Percentiles rank a stretch among this genome's conserved stretches.
Conservation (phyloP, 2,113 vertebrate genomes). For the Oriolus oriolus region DNA sequence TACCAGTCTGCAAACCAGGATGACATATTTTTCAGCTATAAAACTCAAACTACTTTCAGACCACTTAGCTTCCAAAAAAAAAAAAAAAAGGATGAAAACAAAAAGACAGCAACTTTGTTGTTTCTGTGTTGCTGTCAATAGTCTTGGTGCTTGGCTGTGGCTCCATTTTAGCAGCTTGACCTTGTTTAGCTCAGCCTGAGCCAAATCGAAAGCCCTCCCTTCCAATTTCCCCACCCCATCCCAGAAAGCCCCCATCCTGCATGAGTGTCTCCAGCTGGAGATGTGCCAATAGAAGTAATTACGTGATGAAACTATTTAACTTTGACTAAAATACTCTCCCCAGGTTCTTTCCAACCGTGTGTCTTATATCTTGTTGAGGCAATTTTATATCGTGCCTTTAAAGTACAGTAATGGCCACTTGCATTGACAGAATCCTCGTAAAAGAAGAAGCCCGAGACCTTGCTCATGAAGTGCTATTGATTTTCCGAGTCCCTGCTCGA, state of each 20-base stretch:
- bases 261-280: conserved; percentile 70
- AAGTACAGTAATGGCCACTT: conserved; percentile 84
- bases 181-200: conserved; percentile 67
- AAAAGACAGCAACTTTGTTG: conserved; percentile 37
- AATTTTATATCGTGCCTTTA: conserved; percentile 84
- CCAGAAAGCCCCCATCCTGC: conserved; percentile 51
- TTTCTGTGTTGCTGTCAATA: conserved; percentile 42
- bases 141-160: conserved; percentile 49
- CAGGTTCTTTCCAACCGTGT: conserved; percentile 80
- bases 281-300: conserved; percentile 82
- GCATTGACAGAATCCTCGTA: conserved; percentile 83
- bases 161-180: conserved; percentile 66
- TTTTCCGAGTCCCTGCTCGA: conserved; percentile 77
- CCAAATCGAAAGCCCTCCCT: conserved; percentile 49
- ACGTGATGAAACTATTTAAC: conserved; percentile 82
- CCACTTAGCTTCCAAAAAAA: conserved; percentile 37
- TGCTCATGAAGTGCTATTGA: conserved; percentile 83
- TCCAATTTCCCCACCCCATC: conserved; percentile 39
- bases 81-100: neutral
- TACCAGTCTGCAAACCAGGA: conserved; percentile 65
- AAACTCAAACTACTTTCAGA: conserved; percentile 68
- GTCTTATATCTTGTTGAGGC: conserved; percentile 83
- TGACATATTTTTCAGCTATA: conserved; percentile 67
- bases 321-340: conserved; percentile 83
- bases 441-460: conserved; percentile 79